Conservation (phyloP, 2,888 invertebrate genomes). For the Antheraea assamensis region DNA sequence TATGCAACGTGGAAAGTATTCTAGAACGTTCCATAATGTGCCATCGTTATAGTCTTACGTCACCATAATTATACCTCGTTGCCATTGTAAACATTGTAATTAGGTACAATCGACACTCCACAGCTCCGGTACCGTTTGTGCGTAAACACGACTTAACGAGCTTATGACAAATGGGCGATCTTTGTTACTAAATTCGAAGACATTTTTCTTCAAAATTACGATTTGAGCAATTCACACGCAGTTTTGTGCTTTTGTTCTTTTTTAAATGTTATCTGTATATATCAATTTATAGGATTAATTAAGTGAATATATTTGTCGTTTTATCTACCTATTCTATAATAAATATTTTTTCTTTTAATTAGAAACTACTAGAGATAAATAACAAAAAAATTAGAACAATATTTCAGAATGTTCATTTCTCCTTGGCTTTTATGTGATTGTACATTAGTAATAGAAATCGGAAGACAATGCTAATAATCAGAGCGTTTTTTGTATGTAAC, state of each 20-base stretch:
- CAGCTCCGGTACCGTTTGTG: background rate
- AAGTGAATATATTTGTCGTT: background rate
- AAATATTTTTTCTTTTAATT: too few species aligned
- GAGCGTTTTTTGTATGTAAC: background rate
- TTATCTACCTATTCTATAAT: background rate
- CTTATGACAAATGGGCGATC: background rate
- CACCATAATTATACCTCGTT: conserved; percentile 12
- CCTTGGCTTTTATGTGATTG: too few species aligned
- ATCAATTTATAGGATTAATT: background rate
- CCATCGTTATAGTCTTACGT: conserved; percentile 11
- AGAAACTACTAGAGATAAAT: too few species aligned
- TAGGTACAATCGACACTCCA: conserved; percentile 11
- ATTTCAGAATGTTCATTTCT: too few species aligned
- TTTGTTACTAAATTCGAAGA: background rate
- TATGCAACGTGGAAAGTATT: conserved; percentile 41
- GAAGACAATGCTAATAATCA: too few species aligned
- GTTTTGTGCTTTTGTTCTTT: background rate
- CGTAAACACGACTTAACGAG: conserved; percentile 1
- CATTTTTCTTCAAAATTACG: background rate
- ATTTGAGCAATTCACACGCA: background rate
- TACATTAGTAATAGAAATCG: too few species aligned
- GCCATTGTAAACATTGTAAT: conserved; percentile 11
- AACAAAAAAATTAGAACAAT: too few species aligned
- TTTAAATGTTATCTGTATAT: background rate
- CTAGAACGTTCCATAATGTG: conserved; percentile 18